Percentiles rank a stretch among this genome's conserved stretches.
These are phyloP conservation scores for Anthopleura sola DNA, from an alignment of 64 coral and sea anemone species.

Conservation along the genomic window DNA sequence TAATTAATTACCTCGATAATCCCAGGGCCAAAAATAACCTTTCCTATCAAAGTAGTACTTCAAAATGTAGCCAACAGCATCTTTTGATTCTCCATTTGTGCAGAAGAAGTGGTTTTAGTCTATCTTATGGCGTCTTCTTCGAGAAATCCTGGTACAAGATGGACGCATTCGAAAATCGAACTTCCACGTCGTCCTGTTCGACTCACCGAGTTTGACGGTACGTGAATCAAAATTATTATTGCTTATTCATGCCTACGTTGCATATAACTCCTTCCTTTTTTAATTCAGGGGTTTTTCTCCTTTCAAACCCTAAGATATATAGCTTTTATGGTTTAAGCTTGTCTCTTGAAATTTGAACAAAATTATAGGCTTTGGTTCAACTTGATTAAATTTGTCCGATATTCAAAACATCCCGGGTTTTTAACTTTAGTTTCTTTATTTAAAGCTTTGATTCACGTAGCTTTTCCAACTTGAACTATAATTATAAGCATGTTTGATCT, in stretches of 20 bases:
- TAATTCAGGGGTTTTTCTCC: background rate
- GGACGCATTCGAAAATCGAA: slow-evolving; percentile 87
- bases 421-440: no score
- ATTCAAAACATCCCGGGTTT: no score
- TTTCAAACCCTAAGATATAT: no score
- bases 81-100: background rate
- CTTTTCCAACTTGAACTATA: no score
- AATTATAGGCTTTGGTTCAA: no score
- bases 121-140: slow-evolving; percentile 35
- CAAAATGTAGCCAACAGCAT: slow-evolving; percentile 19
- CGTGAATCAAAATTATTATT: background rate
- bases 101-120: background rate
- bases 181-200: slow-evolving; percentile 44
- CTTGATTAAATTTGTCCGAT: no score
- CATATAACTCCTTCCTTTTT: background rate
- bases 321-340: no score
- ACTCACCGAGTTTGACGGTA: slow-evolving; percentile 85
- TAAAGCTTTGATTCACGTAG: no score
- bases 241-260: background rate
- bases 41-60: background rate
- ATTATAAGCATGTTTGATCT: no score
- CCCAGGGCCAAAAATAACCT: background rate
- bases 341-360: no score
- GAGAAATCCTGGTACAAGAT: slow-evolving; percentile 39
- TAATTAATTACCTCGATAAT: background rate